Evolutionary conservation across 1,140 invertebrate species (phyloP), one percentile per base, ranked within the genome.

Genomic region (Arctopsyche grandis): DNA sequence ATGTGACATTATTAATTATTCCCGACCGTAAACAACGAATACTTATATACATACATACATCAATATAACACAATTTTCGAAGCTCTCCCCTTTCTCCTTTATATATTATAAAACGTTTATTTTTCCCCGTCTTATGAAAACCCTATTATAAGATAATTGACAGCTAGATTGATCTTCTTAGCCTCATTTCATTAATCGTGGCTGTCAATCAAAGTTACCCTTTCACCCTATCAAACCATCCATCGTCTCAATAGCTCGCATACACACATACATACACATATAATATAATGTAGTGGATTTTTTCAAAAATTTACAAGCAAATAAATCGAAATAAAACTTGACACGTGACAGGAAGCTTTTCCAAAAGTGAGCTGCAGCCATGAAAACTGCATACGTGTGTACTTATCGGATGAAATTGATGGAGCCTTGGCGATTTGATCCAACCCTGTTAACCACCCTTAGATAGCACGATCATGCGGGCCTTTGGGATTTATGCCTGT

Each of bases 131-230:
- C 48, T 75, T 75, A 76, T 76, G 74, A 76, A 76, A 76, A 76
- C 46, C 74, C 74, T 76, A 63, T 76, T 76, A 76, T 76, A 38
- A 63, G 56, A 76, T 76, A 76, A 76, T 76, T 76, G 74, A 76
- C 74, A 76, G 74, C 74, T 76, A 76, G 74, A 76, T 76, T 76
- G 74, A 76, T 76, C 74, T 76, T 66, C 74, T 26, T 76, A 76
- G 74, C 74, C 74, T 76, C 74, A 76, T 76, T 76, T 76, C 74
- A 76, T 76, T 76, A 76, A 76, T 76, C 74, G 74, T 44, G 26
- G 74, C 74, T 76, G 74, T 76, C 74, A 63, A 76, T 76, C 74
- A 63, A 76, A 76, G 74, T 76, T 76, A 76, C 74, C 74, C 74
- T 76, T 76, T 63, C 29, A 76, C 52, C 74, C 74, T 48, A 26